phyloP scores from a whole-genome alignment of 2,888 invertebrate genomes.

The Drosophila maculinotata region DNA sequence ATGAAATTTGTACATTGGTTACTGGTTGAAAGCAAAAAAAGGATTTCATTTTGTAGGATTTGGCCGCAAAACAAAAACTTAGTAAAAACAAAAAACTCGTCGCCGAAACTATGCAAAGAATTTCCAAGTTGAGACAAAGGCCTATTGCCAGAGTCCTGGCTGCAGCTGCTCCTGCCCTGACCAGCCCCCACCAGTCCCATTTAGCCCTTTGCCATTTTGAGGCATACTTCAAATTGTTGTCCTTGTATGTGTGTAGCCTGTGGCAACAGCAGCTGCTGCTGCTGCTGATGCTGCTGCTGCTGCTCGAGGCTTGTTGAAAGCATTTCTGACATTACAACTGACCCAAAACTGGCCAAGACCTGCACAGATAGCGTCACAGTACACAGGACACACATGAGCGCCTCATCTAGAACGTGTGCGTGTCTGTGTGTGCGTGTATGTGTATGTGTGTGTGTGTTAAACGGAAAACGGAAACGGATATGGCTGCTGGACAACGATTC shows the following conservation, averaged over 20 bases:
- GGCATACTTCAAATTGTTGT: slow-evolving; percentile 68
- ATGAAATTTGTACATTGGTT: slow-evolving; percentile 68
- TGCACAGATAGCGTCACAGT: slow-evolving; percentile 38
- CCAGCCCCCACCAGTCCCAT: slow-evolving; percentile 1
- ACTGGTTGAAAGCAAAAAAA: slow-evolving; percentile 46
- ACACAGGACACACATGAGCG: slow-evolving; percentile 42
- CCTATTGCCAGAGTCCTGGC: slow-evolving; percentile 39
- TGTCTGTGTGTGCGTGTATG: slow-evolving; percentile 3
- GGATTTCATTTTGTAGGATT: slow-evolving; percentile 38
- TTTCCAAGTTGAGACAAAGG: slow-evolving; percentile 60
- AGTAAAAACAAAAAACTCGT: slow-evolving; percentile 19
- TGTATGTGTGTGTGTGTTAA: slow-evolving; percentile 31
- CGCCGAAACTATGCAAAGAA: slow-evolving; percentile 71
- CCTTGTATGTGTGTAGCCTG: slow-evolving; percentile 20
- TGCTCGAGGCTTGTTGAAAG: slow-evolving; percentile 50
- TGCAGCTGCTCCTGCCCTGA: slow-evolving; percentile 19
- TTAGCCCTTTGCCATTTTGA: slow-evolving; percentile 37
- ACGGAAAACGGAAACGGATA: slow-evolving; percentile 70
- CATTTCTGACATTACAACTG: slow-evolving; percentile 62
- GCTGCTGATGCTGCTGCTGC: slow-evolving; percentile 1
- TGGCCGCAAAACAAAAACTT: slow-evolving; percentile 55
- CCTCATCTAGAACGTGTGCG: slow-evolving; percentile 38
- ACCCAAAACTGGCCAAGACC: slow-evolving; percentile 56
- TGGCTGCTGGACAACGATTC: slow-evolving; percentile 66
- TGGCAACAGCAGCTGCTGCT: slow-evolving; percentile 35